Base-by-base conservation (phyloP, 2,888 invertebrate species). In the Hymenopus coronatus region DNA sequence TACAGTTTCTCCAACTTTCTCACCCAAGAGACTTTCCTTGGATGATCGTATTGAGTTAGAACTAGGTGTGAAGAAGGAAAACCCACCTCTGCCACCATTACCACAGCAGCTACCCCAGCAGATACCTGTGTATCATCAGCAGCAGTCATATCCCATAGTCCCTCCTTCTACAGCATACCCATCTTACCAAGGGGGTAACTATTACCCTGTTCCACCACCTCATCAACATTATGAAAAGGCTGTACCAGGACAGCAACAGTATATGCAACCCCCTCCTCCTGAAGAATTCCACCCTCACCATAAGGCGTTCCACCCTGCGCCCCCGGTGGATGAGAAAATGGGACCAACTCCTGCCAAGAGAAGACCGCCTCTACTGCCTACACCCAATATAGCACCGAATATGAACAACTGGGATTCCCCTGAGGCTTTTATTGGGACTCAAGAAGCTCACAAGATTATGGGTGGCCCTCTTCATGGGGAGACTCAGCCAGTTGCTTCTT, bases 31-130 rank as follows among this genome's bases (percentile, higher is more conserved):
- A 88, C 92, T 95, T 25, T 95, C 95, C 0, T 93, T 96, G 14
- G 95, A 96, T 90, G 95, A 95, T 91, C 93, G 95, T 91, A 93
- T 96, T 89, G 95, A 94, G 91, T 93, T 95, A 89, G 95, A 95
- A 90, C 92, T 95, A 91, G 95, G 95, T 9, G 93, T 94, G 83
- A 94, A 94, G 88, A 94, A 94, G 89, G 92, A 92, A 87, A 91
- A 92, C 40, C 89, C 88, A 83, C 89, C 92, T n/a, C 90, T 91
- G 28, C 81, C 84, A 54, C 87, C 89, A 1, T 20, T 54, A 20
- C 89, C 85, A 46, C 88, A 70, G 84, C 90, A 88, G 90, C 54
- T 70, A 0, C n/a, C 89, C 46, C 30, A 89, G 88, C 87, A 90
- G n/a, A 85, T 88, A 90, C 91, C n/a, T 89, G 91, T 33, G 90